Evolutionary conservation across 2,113 vertebrate species (phyloP), one percentile per base, ranked within the genome.

Genomic region (Cairina moschata): DNA sequence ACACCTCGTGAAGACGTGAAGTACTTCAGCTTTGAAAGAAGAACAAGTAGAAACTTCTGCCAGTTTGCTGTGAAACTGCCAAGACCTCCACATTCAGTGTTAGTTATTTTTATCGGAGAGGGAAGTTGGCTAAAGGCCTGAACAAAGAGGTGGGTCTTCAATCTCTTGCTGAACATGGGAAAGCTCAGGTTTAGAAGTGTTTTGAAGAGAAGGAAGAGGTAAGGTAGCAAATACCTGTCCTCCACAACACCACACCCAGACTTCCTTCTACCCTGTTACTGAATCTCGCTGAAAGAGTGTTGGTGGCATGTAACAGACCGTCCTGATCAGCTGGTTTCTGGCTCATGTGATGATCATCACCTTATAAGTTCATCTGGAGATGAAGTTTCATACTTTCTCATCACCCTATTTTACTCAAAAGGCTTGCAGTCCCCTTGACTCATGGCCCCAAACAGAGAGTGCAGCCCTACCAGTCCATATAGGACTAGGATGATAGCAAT

Each of bases 211-310:
- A 89, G 67, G 40, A 86, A 72, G 73, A 71, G 50, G 34, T 83
- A 72, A 94, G 66, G 83, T 55, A 93, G 89, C 48, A 91, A 95
- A 93, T 91, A 86, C 48, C 73, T 86, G 86, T 65, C 66, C 73
- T 72, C 69, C 56, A 46, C 20, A 40, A 32, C 66, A 86, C 80
- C 93, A 79, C 90, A 72, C 94, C 85, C 95, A 93, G 16, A 8
- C 62, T 79, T 88, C 68, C 48, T 90, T 86, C 68, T 60, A 32
- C 23, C 32, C 38, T 56, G 34, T 68, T 6, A 1, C 60, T 22
- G 38, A 29, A 32, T 34, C 46, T 75, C 3, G 1, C 42, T 84
- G 83, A 72, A 93, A 65, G 42, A 93, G 15, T 25, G 16, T 5
- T 18, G 31, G 8, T 54, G 44, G 7, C 69, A 54, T 31, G 44